Evolutionary conservation across 2,113 vertebrate species (phyloP).

Genomic region (Semnopithecus entellus): DNA sequence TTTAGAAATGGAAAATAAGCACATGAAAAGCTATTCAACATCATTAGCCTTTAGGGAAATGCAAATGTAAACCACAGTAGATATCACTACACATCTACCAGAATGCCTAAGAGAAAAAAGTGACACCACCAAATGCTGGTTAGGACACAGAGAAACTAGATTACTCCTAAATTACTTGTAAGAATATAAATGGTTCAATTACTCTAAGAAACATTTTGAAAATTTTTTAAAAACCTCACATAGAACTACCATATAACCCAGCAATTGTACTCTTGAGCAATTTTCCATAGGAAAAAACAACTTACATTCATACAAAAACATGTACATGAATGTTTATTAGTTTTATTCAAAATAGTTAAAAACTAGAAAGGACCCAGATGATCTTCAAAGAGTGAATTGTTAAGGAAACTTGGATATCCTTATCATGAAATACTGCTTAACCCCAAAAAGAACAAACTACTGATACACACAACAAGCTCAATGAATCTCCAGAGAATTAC

Average conservation of each 20-base stretch:
- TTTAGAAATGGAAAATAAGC: not conserved
- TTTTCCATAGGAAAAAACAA: not conserved
- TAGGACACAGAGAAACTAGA: not conserved
- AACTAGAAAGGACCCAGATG: not conserved
- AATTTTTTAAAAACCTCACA: not conserved
- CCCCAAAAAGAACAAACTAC: not conserved
- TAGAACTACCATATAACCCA: not conserved
- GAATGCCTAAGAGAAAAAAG: not conserved
- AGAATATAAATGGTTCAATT: not conserved
- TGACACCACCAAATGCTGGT: not conserved
- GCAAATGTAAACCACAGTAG: not conserved
- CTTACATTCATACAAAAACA: not conserved
- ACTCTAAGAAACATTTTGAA: not conserved
- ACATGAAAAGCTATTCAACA: not conserved
- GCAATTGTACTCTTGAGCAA: not conserved
- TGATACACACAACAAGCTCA: not conserved
- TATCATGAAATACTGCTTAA: not conserved
- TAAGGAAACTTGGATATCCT: not conserved
- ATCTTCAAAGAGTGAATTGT: not conserved
- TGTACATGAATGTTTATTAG: not conserved
- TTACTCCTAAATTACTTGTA: not conserved
- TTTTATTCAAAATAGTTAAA: not conserved
- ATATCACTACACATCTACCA: not conserved
- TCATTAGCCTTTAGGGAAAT: not conserved
- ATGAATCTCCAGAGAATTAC: not conserved